These are phyloP conservation scores for Acrobasis consociella DNA, from an alignment of 2,888 invertebrate genomes.

Conservation along the genomic window DNA sequence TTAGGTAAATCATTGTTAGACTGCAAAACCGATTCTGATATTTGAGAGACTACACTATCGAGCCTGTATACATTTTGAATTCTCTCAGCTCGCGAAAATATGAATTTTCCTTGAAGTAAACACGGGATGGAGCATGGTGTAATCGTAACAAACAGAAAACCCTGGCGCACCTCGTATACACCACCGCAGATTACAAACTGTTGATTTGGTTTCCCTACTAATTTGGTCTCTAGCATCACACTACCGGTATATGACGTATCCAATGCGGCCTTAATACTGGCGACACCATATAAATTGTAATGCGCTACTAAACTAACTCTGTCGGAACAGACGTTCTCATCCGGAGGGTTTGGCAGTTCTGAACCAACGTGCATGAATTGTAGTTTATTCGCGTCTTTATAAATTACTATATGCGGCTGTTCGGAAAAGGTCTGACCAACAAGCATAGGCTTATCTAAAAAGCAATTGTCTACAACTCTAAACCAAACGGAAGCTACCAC, in stretches of 20 bases:
- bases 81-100: conserved; percentile 15
- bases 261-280: conserved; percentile 20
- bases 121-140: conserved; percentile 24
- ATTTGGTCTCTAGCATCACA: conserved; percentile 23
- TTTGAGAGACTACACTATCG: neutral
- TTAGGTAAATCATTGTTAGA: too few species aligned
- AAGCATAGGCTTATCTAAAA: conserved; percentile 20
- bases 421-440: conserved; percentile 25
- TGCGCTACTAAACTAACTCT: conserved; percentile 10
- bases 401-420: conserved; percentile 22
- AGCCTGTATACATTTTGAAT: conserved; percentile 21
- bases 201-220: conserved; percentile 28
- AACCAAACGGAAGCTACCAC: conserved; percentile 15
- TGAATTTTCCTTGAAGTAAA: neutral
- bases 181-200: conserved; percentile 30
- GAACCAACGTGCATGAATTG: conserved; percentile 14
- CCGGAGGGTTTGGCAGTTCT: conserved; percentile 10
- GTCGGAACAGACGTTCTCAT: neutral
- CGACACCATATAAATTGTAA: conserved; percentile 22
- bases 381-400: conserved; percentile 15
- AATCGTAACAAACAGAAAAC: conserved; percentile 22
- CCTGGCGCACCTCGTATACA: conserved; percentile 24
- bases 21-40: too few species aligned
- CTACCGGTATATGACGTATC: conserved; percentile 13
- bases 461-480: conserved; percentile 13